phyloP scores from a whole-genome alignment of 1,140 invertebrate species.

The Drosophila trapezifrons region DNA sequence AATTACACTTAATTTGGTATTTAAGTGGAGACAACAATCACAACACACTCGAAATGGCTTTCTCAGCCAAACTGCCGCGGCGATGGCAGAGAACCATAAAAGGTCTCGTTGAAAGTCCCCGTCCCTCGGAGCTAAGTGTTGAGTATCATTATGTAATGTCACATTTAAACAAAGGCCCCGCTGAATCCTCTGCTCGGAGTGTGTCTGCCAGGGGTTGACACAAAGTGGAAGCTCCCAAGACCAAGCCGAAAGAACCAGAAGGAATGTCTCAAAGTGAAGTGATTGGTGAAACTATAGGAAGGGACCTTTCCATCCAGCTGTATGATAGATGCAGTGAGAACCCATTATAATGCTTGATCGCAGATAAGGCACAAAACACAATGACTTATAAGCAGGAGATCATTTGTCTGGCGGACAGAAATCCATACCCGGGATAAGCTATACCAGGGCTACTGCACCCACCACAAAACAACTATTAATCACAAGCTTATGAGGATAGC shows the following conservation, averaged over 20 bases:
- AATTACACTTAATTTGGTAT: conserved; percentile 82
- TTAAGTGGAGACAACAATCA: conserved; percentile 68
- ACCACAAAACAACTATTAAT: conserved; percentile 6
- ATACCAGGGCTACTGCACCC: neutral
- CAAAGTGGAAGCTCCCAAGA: conserved; percentile 35
- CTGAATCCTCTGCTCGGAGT: neutral
- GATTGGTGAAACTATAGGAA: conserved; percentile 57
- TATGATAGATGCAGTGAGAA: neutral
- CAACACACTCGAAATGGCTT: conserved; percentile 38
- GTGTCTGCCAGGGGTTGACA: conserved; percentile 47
- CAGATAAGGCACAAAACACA: conserved; percentile 30
- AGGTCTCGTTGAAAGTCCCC: conserved; percentile 35
- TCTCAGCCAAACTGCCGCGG: conserved; percentile 5
- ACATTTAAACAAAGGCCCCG: conserved; percentile 69
- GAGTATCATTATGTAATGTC: conserved; percentile 77
- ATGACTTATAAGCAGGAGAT: conserved; percentile 56
- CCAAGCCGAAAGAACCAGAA: conserved; percentile 12
- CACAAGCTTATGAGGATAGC: neutral
- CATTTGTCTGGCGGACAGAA: conserved; percentile 56
- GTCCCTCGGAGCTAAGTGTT: conserved; percentile 45
- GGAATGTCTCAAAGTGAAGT: conserved; percentile 50
- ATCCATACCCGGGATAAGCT: neutral
- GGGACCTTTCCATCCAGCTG: neutral
- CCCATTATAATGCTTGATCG: conserved; percentile 32
- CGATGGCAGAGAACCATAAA: conserved; percentile 45